Conservation (phyloP, 1,140 invertebrate genomes). For the Drosophila kohkoa region DNA sequence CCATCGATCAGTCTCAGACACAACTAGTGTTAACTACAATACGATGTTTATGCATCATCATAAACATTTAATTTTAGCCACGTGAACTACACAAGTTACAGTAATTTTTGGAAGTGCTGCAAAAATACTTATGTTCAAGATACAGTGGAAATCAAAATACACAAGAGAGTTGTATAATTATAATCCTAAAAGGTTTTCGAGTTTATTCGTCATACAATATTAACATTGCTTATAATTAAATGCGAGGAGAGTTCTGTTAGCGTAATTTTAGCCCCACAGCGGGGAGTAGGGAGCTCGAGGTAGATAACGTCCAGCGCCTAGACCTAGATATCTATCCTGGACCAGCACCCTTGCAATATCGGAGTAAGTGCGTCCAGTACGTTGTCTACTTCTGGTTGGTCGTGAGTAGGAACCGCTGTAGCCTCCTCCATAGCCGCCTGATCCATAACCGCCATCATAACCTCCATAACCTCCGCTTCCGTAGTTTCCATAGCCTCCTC, state of each 20-base stretch:
- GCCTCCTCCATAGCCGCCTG: constrained; percentile 1
- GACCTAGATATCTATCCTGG: constrained; percentile 55
- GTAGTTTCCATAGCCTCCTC: constrained; percentile 10
- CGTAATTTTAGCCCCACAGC: constrained; percentile 53
- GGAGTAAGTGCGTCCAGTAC: constrained; percentile 66
- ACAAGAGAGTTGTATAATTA: background rate
- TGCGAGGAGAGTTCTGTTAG: background rate
- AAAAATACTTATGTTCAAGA: background rate
- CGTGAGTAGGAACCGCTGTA: constrained; percentile 15
- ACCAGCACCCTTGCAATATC: constrained; percentile 53
- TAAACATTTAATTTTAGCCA: constrained; percentile 4
- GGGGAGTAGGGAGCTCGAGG: constrained; percentile 41
- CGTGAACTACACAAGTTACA: background rate
- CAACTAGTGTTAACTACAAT: constrained; percentile 27
- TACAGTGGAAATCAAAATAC: background rate
- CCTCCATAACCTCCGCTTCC: constrained; percentile 5
- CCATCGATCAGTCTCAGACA: constrained; percentile 25
- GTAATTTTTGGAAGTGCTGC: background rate
- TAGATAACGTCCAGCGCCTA: constrained; percentile 55
- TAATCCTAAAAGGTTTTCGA: background rate
- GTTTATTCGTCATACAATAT: constrained; percentile 6
- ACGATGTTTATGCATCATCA: background rate
- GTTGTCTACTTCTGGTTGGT: constrained; percentile 27
- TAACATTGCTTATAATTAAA: background rate
- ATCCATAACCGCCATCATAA: constrained; percentile 12